phyloP scores from a whole-genome alignment of 2,113 vertebrate genomes.

The Lasiurus borealis region DNA sequence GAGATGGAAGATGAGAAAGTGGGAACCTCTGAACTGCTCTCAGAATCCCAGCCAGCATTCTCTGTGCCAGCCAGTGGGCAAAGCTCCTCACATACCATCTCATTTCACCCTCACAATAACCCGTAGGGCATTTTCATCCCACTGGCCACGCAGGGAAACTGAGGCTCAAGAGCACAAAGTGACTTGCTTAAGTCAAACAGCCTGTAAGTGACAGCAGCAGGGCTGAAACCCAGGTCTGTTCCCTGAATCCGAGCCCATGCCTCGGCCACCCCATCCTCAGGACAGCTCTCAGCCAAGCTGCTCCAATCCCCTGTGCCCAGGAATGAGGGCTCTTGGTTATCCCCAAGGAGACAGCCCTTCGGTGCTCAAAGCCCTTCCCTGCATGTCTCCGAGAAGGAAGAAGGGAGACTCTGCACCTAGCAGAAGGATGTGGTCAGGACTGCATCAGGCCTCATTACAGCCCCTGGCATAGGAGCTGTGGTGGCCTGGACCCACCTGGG shows the following conservation, averaged over 20 bases:
- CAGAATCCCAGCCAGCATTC: background rate
- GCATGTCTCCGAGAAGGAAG: background rate
- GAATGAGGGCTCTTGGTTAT: background rate
- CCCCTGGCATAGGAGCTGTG: no score
- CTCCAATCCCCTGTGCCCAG: background rate
- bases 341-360: background rate
- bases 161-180: background rate
- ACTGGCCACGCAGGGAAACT: background rate
- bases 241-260: background rate
- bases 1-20: background rate
- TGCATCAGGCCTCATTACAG: background rate
- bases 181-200: background rate
- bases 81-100: background rate
- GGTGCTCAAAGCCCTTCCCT: background rate
- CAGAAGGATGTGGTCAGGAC: background rate
- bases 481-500: background rate
- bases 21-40: background rate
- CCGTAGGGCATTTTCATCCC: background rate
- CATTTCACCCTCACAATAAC: background rate
- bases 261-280: background rate
- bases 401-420: background rate
- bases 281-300: background rate
- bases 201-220: background rate
- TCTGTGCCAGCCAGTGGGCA: background rate
- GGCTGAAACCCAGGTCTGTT: background rate